Percentiles rank a stretch among this genome's conserved stretches.
Conservation (phyloP, 2,113 vertebrate genomes). For the Oceanites oceanicus region DNA sequence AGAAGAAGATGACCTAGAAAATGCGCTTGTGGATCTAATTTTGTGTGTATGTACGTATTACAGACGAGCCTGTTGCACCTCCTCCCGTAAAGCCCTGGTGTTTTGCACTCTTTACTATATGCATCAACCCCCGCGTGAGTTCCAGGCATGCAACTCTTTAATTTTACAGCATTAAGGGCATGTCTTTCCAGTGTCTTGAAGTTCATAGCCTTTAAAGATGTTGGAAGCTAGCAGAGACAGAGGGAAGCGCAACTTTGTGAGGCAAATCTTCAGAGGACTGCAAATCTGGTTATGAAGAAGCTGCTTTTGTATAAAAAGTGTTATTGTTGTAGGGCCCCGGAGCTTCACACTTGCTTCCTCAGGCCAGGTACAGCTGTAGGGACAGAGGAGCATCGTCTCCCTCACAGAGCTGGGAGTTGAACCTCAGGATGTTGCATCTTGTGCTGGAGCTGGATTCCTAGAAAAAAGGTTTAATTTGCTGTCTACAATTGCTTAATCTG, state of each 20-base stretch:
- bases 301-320: not conserved
- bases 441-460: not conserved
- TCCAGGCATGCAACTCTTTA: not conserved
- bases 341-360: not conserved
- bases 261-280: not conserved
- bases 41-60: not conserved
- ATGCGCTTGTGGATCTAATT: not conserved
- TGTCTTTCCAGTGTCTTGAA: not conserved
- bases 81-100: not conserved
- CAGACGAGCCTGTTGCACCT: not conserved
- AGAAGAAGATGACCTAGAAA: slow-evolving; percentile 45
- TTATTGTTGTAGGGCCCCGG: not conserved
- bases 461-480: not conserved
- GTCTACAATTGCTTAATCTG: not conserved
- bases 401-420: not conserved
- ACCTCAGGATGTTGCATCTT: not conserved
- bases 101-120: slow-evolving; percentile 22
- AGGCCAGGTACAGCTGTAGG: not conserved
- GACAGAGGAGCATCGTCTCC: not conserved
- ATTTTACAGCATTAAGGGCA: not conserved
- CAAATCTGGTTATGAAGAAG: not conserved
- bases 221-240: not conserved
- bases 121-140: not conserved
- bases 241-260: not conserved
- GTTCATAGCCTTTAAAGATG: not conserved